Percentiles rank a stretch among this genome's conserved stretches.
Evolutionary conservation across 1,140 invertebrate species (phyloP).

Genomic region (Cephus cinctus): DNA sequence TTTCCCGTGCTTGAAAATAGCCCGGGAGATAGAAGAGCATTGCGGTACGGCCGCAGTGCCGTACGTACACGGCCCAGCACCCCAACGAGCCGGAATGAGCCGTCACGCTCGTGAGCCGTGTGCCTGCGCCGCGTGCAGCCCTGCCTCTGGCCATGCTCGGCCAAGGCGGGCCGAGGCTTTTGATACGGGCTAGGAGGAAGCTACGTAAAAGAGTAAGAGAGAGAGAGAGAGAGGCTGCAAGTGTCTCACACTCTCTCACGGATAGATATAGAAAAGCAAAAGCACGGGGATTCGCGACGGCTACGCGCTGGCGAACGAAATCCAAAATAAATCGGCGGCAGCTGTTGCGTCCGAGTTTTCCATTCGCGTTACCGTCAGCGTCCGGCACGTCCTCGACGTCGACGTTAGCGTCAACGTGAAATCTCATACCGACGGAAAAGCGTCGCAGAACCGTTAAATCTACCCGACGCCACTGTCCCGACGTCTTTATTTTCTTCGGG

Average conservation of each 20-base stretch:
- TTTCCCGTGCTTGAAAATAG: slow-evolving; percentile 52
- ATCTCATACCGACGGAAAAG: slow-evolving; percentile 18
- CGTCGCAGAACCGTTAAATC: no score
- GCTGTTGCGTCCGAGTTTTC: slow-evolving; percentile 40
- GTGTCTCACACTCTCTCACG: slow-evolving; percentile 1
- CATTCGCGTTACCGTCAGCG: slow-evolving; percentile 8
- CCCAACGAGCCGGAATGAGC: not conserved
- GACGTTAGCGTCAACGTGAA: slow-evolving; percentile 8
- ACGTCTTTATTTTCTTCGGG: no score
- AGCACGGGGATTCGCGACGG: not conserved
- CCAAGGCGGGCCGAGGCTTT: slow-evolving; percentile 9
- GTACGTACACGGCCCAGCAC: no score
- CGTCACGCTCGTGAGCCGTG: not conserved
- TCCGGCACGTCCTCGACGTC: not conserved
- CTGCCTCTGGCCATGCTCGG: no score
- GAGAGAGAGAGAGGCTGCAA: not conserved
- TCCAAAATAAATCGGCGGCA: slow-evolving; percentile 54
- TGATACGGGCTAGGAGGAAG: slow-evolving; percentile 12
- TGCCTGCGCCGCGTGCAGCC: not conserved
- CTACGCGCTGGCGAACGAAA: slow-evolving; percentile 24
- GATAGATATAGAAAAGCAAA: not conserved
- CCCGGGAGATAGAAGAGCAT: slow-evolving; percentile 13
- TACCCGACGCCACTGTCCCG: no score
- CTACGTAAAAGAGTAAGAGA: not conserved
- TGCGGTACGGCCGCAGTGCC: no score